Percentiles rank a stretch among this genome's conserved stretches.
Conservation (phyloP, 2,888 invertebrate genomes). For the Apodemia zela region DNA sequence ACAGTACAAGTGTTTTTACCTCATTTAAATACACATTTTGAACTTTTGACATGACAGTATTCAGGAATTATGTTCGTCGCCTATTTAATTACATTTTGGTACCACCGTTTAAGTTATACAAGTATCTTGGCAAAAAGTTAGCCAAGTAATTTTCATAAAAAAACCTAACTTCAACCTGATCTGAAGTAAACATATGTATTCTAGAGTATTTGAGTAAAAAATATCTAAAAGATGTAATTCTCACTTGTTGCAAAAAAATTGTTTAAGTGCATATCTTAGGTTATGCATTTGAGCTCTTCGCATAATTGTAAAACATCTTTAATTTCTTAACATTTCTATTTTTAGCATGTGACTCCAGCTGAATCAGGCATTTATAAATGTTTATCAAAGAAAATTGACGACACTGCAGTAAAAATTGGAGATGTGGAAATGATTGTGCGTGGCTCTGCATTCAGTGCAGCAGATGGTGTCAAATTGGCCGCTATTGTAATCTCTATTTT, state of each 20-base stretch:
- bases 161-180: too few relatives aligned
- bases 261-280: neutral
- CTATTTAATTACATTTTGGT: too few relatives aligned
- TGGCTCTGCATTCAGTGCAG: conserved; percentile 57
- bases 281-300: neutral
- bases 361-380: conserved; percentile 85
- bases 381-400: conserved; percentile 79
- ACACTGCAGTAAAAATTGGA: conserved; percentile 73
- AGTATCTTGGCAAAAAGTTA: too few relatives aligned
- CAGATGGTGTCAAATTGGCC: conserved; percentile 68
- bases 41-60: too few relatives aligned
- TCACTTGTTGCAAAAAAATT: neutral
- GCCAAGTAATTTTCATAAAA: too few relatives aligned
- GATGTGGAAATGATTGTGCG: conserved; percentile 82
- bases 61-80: too few relatives aligned
- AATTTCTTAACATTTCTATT: conserved; percentile 29
- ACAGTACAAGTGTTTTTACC: too few relatives aligned
- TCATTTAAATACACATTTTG: too few relatives aligned
- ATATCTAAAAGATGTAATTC: too few relatives aligned
- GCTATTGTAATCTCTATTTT: conserved; percentile 69
- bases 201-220: too few relatives aligned
- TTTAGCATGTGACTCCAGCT: conserved; percentile 79
- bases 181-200: too few relatives aligned
- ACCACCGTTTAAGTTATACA: too few relatives aligned
- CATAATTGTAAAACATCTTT: neutral